Conservation (phyloP, 2,797 vertebrate genomes). For the Ctenopoma kingsleyae region DNA sequence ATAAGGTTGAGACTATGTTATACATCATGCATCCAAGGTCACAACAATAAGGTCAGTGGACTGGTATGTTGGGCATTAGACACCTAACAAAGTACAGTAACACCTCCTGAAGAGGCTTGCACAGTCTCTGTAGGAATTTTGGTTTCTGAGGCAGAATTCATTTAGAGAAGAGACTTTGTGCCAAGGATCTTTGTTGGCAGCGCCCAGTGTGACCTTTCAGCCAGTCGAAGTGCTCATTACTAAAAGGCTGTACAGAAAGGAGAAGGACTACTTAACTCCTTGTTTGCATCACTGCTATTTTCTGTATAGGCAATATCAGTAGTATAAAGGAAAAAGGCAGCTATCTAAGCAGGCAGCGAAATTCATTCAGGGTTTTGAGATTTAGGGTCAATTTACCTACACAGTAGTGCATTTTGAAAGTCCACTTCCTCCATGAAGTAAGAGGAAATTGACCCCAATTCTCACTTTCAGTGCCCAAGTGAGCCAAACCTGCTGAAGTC, state of each 20-base stretch:
- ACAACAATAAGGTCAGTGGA: constrained; percentile 41
- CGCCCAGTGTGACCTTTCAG: constrained; percentile 43
- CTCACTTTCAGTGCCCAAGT: constrained; percentile 16
- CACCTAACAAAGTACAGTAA: constrained; percentile 47
- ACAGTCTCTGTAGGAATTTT: constrained; percentile 39
- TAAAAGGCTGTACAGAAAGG: constrained; percentile 60
- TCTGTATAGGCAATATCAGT: constrained; percentile 41
- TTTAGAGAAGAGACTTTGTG: constrained; percentile 42
- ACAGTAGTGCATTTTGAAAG: constrained; percentile 19
- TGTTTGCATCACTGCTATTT: constrained; percentile 50
- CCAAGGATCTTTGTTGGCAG: constrained; percentile 53
- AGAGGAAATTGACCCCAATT: constrained; percentile 16
- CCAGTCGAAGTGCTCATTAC: constrained; percentile 58
- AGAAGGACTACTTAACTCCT: constrained; percentile 48
- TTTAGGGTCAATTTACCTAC: constrained; percentile 28
- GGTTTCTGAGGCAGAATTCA: constrained; percentile 43
- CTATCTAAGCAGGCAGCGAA: constrained; percentile 54
- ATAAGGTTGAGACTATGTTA: constrained; percentile 63
- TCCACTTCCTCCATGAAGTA: constrained; percentile 14
- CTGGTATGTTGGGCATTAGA: constrained; percentile 43
- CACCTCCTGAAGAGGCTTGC: constrained; percentile 23
- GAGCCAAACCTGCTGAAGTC: neutral
- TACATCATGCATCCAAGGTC: constrained; percentile 54
- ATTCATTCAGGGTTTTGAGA: constrained; percentile 25
- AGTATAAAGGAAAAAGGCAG: constrained; percentile 58